Evolutionary conservation across 2,888 invertebrate genomes (phyloP).

Genomic region (Leuctra nigra): DNA sequence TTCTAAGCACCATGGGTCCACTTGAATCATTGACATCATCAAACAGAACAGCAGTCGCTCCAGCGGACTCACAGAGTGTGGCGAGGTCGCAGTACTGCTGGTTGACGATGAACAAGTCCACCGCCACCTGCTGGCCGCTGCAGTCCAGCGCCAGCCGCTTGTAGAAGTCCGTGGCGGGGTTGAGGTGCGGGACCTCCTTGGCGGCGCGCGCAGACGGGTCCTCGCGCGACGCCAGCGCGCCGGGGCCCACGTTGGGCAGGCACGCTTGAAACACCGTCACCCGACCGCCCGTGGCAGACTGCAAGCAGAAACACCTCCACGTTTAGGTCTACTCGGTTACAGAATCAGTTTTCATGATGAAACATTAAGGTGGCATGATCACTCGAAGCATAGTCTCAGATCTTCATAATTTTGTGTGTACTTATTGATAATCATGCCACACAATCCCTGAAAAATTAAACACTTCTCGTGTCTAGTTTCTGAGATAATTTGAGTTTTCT

Average conservation of each 20-base stretch:
- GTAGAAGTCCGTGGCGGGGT: conserved; percentile 96
- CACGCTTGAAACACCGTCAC: conserved; percentile 91
- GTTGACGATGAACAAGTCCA: conserved; percentile 91
- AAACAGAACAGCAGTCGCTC: too few relatives aligned
- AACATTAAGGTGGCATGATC: too few relatives aligned
- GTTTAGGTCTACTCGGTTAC: too few relatives aligned
- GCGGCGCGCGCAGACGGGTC: conserved; percentile 76
- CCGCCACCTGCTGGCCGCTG: conserved; percentile 91
- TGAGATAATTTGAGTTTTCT: too few relatives aligned
- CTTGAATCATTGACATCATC: too few relatives aligned
- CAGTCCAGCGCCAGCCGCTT: conserved; percentile 94
- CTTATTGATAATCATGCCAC: too few relatives aligned
- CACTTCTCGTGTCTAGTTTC: too few relatives aligned
- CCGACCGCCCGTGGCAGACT: conserved; percentile 88
- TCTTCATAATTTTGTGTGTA: too few relatives aligned
- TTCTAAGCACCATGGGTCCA: too few relatives aligned
- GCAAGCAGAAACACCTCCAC: conserved; percentile 32
- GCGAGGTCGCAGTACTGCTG: conserved; percentile 92
- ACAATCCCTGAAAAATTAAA: too few relatives aligned
- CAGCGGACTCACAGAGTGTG: conserved; percentile 67
- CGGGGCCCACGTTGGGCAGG: conserved; percentile 82
- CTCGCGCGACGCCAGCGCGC: conserved; percentile 77
- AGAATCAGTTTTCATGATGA: too few relatives aligned
- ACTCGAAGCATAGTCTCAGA: too few relatives aligned
- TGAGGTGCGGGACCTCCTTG: conserved; percentile 78